Conservation (phyloP, 2,888 invertebrate genomes). For the Epinotia brunnichana region DNA sequence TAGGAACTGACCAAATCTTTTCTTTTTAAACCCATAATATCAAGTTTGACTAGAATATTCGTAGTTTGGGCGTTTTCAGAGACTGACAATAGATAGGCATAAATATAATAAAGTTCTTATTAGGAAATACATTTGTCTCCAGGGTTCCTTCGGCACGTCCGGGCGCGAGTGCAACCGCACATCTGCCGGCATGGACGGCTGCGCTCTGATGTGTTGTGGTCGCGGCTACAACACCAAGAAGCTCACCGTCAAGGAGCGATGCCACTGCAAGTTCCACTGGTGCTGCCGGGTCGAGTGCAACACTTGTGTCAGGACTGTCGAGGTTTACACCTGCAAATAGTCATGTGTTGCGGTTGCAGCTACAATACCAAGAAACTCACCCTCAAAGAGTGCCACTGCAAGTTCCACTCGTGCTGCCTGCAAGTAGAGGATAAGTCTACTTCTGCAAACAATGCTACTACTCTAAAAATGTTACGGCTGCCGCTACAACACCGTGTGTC, state of each 20-base stretch:
- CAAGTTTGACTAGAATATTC: no score
- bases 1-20: no score
- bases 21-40: no score
- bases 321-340: slow-evolving; percentile 92
- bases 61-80: no score
- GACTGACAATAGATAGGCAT: no score
- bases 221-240: slow-evolving; percentile 96
- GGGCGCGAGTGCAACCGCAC: slow-evolving; percentile 89
- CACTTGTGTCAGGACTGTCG: slow-evolving; percentile 91
- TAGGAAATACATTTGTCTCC: slow-evolving; percentile 38
- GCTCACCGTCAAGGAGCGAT: slow-evolving; percentile 89
- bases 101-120: no score
- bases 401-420: not conserved
- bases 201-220: slow-evolving; percentile 95
- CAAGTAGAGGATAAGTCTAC: not conserved
- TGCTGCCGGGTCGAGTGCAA: slow-evolving; percentile 97
- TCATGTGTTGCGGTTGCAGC: no score
- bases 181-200: slow-evolving; percentile 91
- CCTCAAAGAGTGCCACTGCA: no score
- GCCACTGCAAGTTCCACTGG: slow-evolving; percentile 98
- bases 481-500: slow-evolving; percentile 91
- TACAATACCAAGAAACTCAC: no score
- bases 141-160: slow-evolving; percentile 85
- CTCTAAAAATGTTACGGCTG: slow-evolving; percentile 94
- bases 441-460: not conserved